Evolutionary conservation across 2,797 vertebrate species (phyloP).

Genomic region (Gobio occitaniae): DNA sequence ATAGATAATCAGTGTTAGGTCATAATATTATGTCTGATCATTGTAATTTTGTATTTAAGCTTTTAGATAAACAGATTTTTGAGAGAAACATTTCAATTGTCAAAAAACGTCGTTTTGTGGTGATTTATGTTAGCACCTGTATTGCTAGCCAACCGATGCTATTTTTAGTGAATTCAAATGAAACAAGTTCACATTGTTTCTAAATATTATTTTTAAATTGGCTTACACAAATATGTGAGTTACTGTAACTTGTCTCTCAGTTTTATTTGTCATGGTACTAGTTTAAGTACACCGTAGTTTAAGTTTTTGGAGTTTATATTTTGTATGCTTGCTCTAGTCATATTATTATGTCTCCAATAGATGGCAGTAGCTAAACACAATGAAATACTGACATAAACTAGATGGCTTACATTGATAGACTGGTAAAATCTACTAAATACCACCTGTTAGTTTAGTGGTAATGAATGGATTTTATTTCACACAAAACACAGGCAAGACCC

Average conservation of each 20-base stretch:
- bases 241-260: not conserved
- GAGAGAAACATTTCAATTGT: not conserved
- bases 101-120: no score
- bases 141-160: not conserved
- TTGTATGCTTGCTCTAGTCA: not conserved
- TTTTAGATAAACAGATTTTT: not conserved
- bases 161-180: not conserved
- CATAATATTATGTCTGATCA: not conserved
- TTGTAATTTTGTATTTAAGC: not conserved
- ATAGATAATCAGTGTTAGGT: no score
- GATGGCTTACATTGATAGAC: conserved; percentile 2
- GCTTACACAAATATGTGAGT: not conserved
- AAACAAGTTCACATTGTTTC: not conserved
- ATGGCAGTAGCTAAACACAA: conserved; percentile 14
- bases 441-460: conserved; percentile 3
- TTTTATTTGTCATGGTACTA: not conserved
- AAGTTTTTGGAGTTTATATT: not conserved
- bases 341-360: conserved; percentile 8
- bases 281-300: not conserved
- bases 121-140: not conserved
- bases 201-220: not conserved
- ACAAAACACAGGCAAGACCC: not conserved
- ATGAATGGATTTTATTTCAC: conserved; percentile 23
- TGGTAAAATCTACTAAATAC: conserved; percentile 7
- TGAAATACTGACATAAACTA: not conserved